Percentiles rank a stretch among this genome's conserved stretches.
Conservation (phyloP, 2,888 invertebrate species). For the Scaptomyza polygonia region DNA sequence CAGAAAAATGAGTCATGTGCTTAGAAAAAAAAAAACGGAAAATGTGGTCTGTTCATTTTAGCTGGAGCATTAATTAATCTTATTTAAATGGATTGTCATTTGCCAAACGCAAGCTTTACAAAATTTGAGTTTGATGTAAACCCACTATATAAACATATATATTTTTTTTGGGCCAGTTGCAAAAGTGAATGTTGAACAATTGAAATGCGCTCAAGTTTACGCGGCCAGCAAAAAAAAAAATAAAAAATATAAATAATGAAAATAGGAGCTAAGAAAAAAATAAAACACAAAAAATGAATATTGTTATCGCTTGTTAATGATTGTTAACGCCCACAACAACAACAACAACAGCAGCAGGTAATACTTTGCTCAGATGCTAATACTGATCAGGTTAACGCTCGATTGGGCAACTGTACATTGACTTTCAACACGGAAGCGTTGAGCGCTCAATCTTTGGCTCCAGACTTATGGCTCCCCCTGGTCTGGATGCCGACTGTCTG, state of each 20-base stretch:
- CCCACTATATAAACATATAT: background rate
- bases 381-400: conserved; percentile 68
- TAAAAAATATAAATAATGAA: background rate
- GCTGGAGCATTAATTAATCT: conserved; percentile 72
- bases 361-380: conserved; percentile 37
- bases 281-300: conserved; percentile 31
- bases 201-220: conserved; percentile 59
- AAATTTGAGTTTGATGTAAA: conserved; percentile 59
- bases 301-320: conserved; percentile 77
- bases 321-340: conserved; percentile 62
- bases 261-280: conserved; percentile 5
- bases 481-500: conserved; percentile 25
- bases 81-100: conserved; percentile 76
- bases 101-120: conserved; percentile 48
- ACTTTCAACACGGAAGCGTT: conserved; percentile 76
- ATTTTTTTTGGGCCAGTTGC: conserved; percentile 23
- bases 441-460: conserved; percentile 11
- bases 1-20: conserved; percentile 39
- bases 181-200: conserved; percentile 76
- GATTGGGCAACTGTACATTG: conserved; percentile 70
- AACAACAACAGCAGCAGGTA: conserved; percentile 10
- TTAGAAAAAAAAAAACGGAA: conserved; percentile 32
- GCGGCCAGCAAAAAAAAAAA: conserved; percentile 14
- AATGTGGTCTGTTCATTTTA: conserved; percentile 51
- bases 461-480: conserved; percentile 26